These are phyloP conservation scores for Gymnoscopelus microlampas DNA, from an alignment of 2,797 vertebrate species.

Conservation along the genomic window DNA sequence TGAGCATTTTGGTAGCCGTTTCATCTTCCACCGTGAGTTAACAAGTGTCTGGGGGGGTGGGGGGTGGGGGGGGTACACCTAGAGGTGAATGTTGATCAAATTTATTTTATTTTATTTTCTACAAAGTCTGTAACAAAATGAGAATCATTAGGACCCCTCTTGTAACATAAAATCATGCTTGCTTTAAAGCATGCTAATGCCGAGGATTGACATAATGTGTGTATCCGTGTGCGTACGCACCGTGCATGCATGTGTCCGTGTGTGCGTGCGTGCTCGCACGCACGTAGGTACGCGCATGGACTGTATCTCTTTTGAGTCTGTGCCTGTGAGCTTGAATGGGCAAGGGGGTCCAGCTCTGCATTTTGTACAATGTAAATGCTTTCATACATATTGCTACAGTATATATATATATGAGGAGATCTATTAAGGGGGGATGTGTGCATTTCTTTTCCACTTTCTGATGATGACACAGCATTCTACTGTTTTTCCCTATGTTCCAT, in stretches of 20 bases:
- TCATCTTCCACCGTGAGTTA: conserved; percentile 53
- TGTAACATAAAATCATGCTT: conserved; percentile 31
- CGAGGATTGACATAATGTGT: conserved; percentile 23
- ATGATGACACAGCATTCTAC: conserved; percentile 32
- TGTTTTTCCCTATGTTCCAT: conserved; percentile 52
- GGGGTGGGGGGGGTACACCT: too few relatives aligned
- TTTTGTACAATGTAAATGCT: conserved; percentile 72
- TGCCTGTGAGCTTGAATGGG: conserved; percentile 27
- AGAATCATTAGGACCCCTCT: conserved; percentile 37
- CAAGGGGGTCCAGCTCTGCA: conserved; percentile 33
- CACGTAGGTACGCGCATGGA: conserved; percentile 17
- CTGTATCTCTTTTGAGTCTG: not conserved
- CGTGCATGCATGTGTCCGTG: conserved; percentile 19
- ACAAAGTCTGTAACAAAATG: conserved; percentile 37
- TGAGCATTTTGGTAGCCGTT: conserved; percentile 47
- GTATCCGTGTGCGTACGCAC: conserved; percentile 22
- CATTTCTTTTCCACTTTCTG: conserved; percentile 47
- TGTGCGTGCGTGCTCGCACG: conserved; percentile 9
- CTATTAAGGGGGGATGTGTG: conserved; percentile 38
- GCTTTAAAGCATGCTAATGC: conserved; percentile 28
- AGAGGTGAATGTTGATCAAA: too few relatives aligned
- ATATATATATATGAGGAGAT: conserved; percentile 37
- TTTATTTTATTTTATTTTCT: conserved; percentile 17
- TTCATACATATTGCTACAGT: conserved; percentile 51
- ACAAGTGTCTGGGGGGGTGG: conserved; percentile 13